Base-by-base conservation (phyloP, 2,113 vertebrate genomes). In the Larimichthys polyactis region DNA sequence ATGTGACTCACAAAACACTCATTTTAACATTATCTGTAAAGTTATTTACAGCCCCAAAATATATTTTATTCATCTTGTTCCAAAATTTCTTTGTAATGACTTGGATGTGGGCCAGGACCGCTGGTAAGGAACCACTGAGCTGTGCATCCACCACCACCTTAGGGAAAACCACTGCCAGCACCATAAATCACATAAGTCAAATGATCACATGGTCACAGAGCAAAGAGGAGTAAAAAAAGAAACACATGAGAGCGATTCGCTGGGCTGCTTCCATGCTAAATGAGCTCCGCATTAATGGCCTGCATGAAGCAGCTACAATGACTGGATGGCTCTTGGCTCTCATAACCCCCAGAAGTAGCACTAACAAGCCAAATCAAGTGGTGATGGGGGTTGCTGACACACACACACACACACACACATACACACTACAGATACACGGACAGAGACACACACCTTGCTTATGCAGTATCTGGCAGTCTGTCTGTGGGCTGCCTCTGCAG, bases 281-380 rank as follows among this genome's bases (percentile, higher is more conserved):
- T 71, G 79, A 87, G 82, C 67, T 76, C 63, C 65, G 68, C 83
- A 81, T 86, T 86, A 84, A 85, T 58, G 64, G 52, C 49, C 29
- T 15, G 15, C 77, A 80, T 82, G 65, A 74, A 85, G 72, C 84
- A 54, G 59, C 77, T 68, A 71, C 72, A 71, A 51, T 64, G 72
- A 79, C 83, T 87, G 24, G 72, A 85, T 84, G 66, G 78, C 84
- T 81, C 79, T 83, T 78, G 65, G 89, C 82, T 83, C 57, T 70
- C 36, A 63, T 48, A 73, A 78, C 60, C 78, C 82, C 80, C 87
- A 88, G 65, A 87, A 89, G 81, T 59, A 76, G 75, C 59, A 7
- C 83, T 86, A 89, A 90, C 71, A 88, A 89, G 83, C 77, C 81
- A 88, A 86, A 89, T 78, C 58, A 82, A 90, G 88, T 88, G 71